Conservation (phyloP, 2,888 invertebrate species). For the Malacosoma neustria region DNA sequence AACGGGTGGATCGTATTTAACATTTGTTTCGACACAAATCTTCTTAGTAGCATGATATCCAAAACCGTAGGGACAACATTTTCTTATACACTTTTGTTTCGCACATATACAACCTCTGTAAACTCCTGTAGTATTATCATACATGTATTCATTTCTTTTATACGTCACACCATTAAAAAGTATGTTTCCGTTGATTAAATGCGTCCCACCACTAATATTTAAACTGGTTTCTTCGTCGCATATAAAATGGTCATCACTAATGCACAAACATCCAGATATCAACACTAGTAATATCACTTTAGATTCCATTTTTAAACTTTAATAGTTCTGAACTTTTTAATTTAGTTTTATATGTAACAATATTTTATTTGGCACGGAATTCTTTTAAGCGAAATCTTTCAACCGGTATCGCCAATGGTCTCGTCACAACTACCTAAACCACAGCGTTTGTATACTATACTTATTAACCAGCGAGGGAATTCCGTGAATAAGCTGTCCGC, state of each 20-base stretch:
- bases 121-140: constrained; percentile 18
- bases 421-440: constrained; percentile 9
- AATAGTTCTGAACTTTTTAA: no score
- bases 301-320: not conserved
- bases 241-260: constrained; percentile 3
- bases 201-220: constrained; percentile 30
- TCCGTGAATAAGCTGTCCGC: constrained; percentile 12
- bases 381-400: no score
- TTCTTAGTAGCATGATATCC: constrained; percentile 18
- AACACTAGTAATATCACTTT: constrained; percentile 13
- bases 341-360: no score
- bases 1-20: constrained; percentile 32
- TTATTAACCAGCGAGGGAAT: constrained; percentile 35
- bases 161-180: constrained; percentile 25
- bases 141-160: constrained; percentile 26
- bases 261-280: constrained; percentile 8
- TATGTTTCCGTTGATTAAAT: constrained; percentile 19
- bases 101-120: constrained; percentile 33
- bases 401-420: constrained; percentile 12
- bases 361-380: no score
- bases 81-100: constrained; percentile 30
- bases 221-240: constrained; percentile 24
- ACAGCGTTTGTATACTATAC: not conserved
- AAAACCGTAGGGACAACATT: constrained; percentile 43
- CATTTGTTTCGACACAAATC: constrained; percentile 22